Percentiles rank a stretch among this genome's conserved stretches.
These are phyloP conservation scores for Chionis minor DNA, from an alignment of 2,113 vertebrate species.

Conservation along the genomic window DNA sequence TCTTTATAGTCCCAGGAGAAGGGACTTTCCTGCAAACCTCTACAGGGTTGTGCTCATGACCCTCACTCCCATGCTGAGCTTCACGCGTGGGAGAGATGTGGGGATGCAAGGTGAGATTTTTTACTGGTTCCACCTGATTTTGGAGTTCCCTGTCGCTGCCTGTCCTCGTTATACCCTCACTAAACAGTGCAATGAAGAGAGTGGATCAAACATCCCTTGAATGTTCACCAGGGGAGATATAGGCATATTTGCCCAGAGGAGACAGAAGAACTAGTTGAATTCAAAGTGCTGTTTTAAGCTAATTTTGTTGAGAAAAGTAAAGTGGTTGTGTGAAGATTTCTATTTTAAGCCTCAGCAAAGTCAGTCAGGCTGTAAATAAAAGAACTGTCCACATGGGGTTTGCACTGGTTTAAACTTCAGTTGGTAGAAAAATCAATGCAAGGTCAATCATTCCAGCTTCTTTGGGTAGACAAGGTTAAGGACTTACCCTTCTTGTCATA, in stretches of 20 bases:
- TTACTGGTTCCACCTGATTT: neutral
- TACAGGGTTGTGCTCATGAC: neutral
- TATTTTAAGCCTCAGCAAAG: slow-evolving; percentile 25
- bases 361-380: slow-evolving; percentile 40
- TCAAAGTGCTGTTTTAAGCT: slow-evolving; percentile 42
- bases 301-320: slow-evolving; percentile 27
- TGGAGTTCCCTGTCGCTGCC: neutral
- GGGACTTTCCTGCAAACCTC: neutral
- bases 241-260: neutral
- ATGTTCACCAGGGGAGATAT: neutral
- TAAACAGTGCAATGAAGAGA: neutral
- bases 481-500: neutral
- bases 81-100: neutral
- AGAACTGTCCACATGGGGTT: neutral
- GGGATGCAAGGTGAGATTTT: neutral
- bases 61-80: neutral
- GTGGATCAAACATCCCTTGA: neutral
- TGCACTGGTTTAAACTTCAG: slow-evolving; percentile 14
- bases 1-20: neutral
- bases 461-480: neutral
- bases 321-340: neutral
- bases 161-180: neutral
- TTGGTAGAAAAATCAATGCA: slow-evolving; percentile 14
- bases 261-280: slow-evolving; percentile 18
- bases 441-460: slow-evolving; percentile 9